phyloP scores from a whole-genome alignment of 2,888 invertebrate genomes.

The Limenitis camilla region DNA sequence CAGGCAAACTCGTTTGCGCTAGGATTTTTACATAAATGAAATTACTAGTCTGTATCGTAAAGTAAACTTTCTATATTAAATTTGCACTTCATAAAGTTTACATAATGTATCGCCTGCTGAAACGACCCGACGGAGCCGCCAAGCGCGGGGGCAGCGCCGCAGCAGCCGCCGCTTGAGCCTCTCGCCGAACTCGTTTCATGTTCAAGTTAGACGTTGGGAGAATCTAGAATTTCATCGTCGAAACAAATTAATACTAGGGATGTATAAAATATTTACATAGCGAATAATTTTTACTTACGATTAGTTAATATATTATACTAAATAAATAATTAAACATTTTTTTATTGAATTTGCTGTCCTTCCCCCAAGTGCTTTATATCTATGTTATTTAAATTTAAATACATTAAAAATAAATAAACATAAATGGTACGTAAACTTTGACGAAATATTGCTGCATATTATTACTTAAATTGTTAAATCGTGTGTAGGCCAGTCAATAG shows the following conservation, averaged over 20 bases:
- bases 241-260: constrained; percentile 70
- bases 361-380: constrained; percentile 76
- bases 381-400: constrained; percentile 74
- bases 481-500: constrained; percentile 41
- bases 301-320: constrained; percentile 69
- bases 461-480: constrained; percentile 67
- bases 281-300: constrained; percentile 69
- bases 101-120: constrained; percentile 54
- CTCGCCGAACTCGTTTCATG: constrained; percentile 50
- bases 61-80: constrained; percentile 70
- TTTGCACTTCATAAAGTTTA: constrained; percentile 67
- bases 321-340: constrained; percentile 71
- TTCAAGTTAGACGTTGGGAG: constrained; percentile 62
- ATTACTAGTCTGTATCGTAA: constrained; percentile 70
- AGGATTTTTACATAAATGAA: constrained; percentile 72
- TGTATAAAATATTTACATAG: constrained; percentile 75
- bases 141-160: background rate
- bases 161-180: constrained; percentile 13
- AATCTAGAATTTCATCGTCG: constrained; percentile 67
- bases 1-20: constrained; percentile 70
- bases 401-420: constrained; percentile 69
- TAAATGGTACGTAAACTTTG: constrained; percentile 69
- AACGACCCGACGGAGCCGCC: constrained; percentile 28
- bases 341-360: constrained; percentile 77
- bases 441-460: constrained; percentile 66